Conservation (phyloP, 2,113 vertebrate genomes). For the Rhynchopsitta pachyrhyncha region DNA sequence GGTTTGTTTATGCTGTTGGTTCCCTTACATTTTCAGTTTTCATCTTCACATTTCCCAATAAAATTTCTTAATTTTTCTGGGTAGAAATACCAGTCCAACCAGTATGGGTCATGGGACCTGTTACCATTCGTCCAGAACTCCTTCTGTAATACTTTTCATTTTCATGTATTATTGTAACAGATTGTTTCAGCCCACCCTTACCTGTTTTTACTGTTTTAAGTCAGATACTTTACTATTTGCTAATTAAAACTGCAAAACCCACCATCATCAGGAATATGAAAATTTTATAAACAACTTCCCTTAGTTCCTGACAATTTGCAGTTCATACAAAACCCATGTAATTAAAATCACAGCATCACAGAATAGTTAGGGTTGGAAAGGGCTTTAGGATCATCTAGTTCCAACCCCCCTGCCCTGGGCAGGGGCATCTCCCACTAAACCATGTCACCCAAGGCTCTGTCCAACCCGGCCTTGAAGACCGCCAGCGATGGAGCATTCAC, state of each 20-base stretch:
- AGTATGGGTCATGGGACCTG: not conserved
- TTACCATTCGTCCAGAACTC: not conserved
- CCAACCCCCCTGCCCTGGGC: no score
- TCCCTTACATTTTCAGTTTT: not conserved
- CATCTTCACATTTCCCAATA: not conserved
- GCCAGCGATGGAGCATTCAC: no score
- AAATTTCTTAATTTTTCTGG: not conserved
- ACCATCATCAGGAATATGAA: not conserved
- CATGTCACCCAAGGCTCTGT: no score
- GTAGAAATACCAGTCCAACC: not conserved
- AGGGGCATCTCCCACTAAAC: no score
- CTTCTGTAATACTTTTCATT: not conserved
- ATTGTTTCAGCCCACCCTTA: not conserved
- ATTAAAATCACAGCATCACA: not conserved
- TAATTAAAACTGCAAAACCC: not conserved
- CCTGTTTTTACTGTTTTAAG: not conserved
- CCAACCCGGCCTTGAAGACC: no score
- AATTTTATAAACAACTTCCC: not conserved
- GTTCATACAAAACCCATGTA: not conserved
- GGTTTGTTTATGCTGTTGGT: not conserved
- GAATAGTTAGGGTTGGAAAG: no score
- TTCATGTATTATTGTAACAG: not conserved
- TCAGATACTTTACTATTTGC: not conserved
- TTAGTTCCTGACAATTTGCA: not conserved
- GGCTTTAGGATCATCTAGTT: no score